Percentiles rank a stretch among this genome's conserved stretches.
Conservation (phyloP, 2,797 vertebrate genomes). For the Amniataba percoides region DNA sequence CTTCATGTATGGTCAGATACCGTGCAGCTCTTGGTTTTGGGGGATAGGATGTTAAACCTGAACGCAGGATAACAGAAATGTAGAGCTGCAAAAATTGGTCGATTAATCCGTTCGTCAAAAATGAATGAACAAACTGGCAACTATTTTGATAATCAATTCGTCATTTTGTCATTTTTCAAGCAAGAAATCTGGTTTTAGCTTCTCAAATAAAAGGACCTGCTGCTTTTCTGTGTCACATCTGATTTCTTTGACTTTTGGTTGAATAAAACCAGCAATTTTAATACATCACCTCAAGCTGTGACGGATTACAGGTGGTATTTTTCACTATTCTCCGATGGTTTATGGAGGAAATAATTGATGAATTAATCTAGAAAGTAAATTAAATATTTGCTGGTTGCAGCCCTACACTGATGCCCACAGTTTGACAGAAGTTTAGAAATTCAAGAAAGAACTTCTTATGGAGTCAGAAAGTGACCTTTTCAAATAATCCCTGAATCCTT, state of each 20-base stretch:
- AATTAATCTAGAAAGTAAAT: not conserved
- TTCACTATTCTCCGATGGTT: not conserved
- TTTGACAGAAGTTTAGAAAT: not conserved
- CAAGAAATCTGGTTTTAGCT: not conserved
- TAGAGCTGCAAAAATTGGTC: not conserved
- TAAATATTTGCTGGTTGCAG: not conserved
- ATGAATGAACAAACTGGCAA: not conserved
- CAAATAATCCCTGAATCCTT: not conserved
- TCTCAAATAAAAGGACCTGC: too few species aligned
- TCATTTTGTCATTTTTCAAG: not conserved
- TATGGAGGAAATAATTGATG: not conserved
- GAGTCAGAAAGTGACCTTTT: not conserved
- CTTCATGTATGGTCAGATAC: not conserved
- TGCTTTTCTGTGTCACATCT: not conserved
- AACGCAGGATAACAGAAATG: not conserved
- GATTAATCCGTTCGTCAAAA: too few species aligned
- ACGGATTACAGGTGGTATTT: not conserved
- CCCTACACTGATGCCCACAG: not conserved
- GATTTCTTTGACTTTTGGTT: not conserved
- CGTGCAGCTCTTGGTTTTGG: not conserved
- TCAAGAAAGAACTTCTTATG: not conserved
- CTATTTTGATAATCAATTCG: not conserved
- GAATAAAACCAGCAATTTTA: not conserved
- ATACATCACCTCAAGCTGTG: not conserved
- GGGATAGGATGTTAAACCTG: not conserved